These are phyloP conservation scores for Lasioglossum figueresi DNA, from an alignment of 2,888 invertebrate genomes.

Conservation along the genomic window DNA sequence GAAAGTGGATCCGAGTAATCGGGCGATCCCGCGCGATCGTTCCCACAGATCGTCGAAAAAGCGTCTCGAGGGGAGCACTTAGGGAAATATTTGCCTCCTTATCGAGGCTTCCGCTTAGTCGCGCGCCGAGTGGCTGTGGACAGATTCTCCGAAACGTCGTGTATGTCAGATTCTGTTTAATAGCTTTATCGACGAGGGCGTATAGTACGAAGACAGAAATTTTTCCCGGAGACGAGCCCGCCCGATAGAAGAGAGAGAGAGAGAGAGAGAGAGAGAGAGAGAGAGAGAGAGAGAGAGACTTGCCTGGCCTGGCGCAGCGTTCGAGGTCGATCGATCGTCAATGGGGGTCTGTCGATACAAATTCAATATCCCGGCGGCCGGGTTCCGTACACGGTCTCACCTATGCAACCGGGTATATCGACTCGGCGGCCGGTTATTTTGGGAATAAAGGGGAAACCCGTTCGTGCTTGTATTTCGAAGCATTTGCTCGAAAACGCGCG, in stretches of 20 bases:
- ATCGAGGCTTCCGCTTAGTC: background rate
- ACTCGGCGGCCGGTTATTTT: constrained; percentile 49
- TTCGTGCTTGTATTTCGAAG: constrained; percentile 35
- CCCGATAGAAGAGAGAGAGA: background rate
- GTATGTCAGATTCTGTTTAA: constrained; percentile 33
- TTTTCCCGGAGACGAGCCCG: constrained; percentile 16
- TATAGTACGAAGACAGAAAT: constrained; percentile 23
- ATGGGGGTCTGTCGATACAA: constrained; percentile 66
- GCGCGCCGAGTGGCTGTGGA: background rate
- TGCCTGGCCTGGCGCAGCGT: constrained; percentile 17
- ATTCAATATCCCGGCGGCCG: constrained; percentile 56
- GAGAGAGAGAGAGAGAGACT: constrained; percentile 5
- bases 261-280: constrained; percentile 27
- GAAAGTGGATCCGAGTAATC: background rate
- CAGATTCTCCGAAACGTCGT: background rate
- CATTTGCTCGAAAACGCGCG: constrained; percentile 10
- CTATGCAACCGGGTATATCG: constrained; percentile 31
- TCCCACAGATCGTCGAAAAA: background rate
- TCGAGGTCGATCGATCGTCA: constrained; percentile 55
- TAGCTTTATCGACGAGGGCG: constrained; percentile 35
- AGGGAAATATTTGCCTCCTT: background rate
- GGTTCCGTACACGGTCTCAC: constrained; percentile 19
- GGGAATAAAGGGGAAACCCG: constrained; percentile 44
- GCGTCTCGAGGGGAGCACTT: background rate
- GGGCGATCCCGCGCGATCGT: background rate